phyloP scores from a whole-genome alignment of 2,888 invertebrate genomes.

The Drosophila acutilabella region DNA sequence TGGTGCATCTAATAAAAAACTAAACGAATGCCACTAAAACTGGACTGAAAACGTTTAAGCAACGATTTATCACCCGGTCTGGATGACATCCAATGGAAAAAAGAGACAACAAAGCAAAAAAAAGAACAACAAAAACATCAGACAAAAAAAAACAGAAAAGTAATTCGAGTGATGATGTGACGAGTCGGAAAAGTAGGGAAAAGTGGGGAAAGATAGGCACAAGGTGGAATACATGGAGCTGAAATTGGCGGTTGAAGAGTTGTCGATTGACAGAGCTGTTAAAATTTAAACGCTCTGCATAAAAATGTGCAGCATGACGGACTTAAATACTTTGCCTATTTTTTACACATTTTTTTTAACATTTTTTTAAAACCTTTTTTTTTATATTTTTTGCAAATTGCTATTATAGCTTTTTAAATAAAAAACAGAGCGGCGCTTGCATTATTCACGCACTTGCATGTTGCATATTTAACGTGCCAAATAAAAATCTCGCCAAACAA shows the following conservation, averaged over 20 bases:
- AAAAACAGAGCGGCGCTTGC: slow-evolving; percentile 68
- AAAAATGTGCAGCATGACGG: slow-evolving; percentile 44
- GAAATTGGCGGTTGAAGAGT: slow-evolving; percentile 39
- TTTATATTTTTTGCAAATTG: slow-evolving; percentile 64
- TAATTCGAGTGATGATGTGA: slow-evolving; percentile 57
- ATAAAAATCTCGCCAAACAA: slow-evolving; percentile 81
- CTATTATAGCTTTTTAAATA: slow-evolving; percentile 78
- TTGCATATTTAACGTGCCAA: slow-evolving; percentile 72
- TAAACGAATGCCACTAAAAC: slow-evolving; percentile 77
- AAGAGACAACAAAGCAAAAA: slow-evolving; percentile 28
- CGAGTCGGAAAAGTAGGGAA: slow-evolving; percentile 16
- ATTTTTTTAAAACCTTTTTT: slow-evolving; percentile 26
- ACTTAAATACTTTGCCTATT: slow-evolving; percentile 47
- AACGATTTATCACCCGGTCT: slow-evolving; percentile 77
- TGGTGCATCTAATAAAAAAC: slow-evolving; percentile 76
- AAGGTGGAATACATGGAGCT: slow-evolving; percentile 8
- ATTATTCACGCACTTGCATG: slow-evolving; percentile 75
- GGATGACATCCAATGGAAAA: slow-evolving; percentile 24
- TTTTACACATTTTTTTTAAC: slow-evolving; percentile 21
- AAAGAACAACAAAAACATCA: slow-evolving; percentile 43
- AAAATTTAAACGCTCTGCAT: slow-evolving; percentile 72
- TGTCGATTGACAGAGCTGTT: slow-evolving; percentile 60
- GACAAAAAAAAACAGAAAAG: slow-evolving; percentile 47
- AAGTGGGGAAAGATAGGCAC: background rate
- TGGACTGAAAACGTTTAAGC: slow-evolving; percentile 80